phyloP scores from a whole-genome alignment of 2,888 invertebrate genomes.

The Siphlonurus alternatus region DNA sequence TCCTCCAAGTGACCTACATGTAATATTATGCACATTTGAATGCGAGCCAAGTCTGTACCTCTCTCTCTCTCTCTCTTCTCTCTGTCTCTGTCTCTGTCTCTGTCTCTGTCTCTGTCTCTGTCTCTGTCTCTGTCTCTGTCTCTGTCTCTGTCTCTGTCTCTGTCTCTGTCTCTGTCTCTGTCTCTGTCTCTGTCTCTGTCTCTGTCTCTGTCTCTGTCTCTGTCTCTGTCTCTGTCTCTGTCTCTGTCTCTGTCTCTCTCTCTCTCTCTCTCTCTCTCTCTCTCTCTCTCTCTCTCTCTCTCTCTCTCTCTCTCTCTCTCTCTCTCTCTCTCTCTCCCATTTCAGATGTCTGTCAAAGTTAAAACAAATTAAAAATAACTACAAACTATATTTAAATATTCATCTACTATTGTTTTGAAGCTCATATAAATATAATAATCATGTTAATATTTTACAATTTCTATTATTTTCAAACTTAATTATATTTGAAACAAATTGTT shows the following conservation, averaged over 20 bases:
- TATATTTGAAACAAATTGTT: too few relatives aligned
- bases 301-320: constrained; percentile 3
- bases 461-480: too few relatives aligned
- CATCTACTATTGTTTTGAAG: too few relatives aligned
- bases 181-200: background rate
- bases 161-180: background rate
- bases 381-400: too few relatives aligned
- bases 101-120: background rate
- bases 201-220: background rate
- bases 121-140: background rate
- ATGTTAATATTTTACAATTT: too few relatives aligned
- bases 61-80: background rate
- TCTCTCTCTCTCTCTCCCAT: background rate
- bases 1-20: too few relatives aligned
- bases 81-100: background rate
- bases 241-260: constrained; percentile 2
- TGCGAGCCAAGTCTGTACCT: too few relatives aligned
- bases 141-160: background rate
- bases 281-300: constrained; percentile 4
- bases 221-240: background rate
- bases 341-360: background rate
- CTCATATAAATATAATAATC: too few relatives aligned
- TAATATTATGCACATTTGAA: too few relatives aligned
- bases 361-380: too few relatives aligned
- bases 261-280: background rate